Evolutionary conservation across 1,140 invertebrate genomes (phyloP).

Genomic region (Radopholus similis): DNA sequence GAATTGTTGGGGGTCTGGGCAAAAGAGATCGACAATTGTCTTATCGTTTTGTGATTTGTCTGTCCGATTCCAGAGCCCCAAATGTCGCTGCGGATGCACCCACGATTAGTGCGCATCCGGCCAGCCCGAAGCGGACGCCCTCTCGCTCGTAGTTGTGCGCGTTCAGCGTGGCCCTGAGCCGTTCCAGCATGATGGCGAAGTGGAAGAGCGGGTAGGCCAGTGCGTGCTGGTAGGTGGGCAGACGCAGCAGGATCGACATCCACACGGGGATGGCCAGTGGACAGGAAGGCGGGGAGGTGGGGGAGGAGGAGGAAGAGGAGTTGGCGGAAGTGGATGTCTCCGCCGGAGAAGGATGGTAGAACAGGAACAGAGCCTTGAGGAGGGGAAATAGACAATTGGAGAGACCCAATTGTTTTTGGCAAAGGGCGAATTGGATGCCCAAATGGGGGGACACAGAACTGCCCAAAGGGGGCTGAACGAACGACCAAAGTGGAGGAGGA

Average conservation of each 20-base stretch:
- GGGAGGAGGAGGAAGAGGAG: neutral
- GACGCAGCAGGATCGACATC: neutral
- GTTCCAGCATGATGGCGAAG: slow-evolving; percentile 9
- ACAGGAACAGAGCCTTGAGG: too few species aligned
- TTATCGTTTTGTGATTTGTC: too few species aligned
- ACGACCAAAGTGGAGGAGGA: too few species aligned
- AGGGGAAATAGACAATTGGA: too few species aligned
- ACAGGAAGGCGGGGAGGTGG: neutral
- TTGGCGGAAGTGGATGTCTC: neutral
- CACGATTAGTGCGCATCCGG: neutral
- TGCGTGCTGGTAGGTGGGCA: neutral
- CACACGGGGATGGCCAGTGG: neutral
- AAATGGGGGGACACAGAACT: too few species aligned
- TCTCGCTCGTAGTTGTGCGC: neutral
- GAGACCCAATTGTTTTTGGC: too few species aligned
- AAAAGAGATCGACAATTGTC: too few species aligned
- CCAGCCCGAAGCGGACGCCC: neutral
- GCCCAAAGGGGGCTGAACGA: too few species aligned
- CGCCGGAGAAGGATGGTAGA: too few species aligned
- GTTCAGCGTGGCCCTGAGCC: neutral
- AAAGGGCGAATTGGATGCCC: too few species aligned
- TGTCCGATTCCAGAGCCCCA: neutral
- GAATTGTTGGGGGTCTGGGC: too few species aligned
- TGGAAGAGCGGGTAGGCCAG: slow-evolving; percentile 4
- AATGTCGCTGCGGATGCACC: neutral